Percentiles rank a stretch among this genome's conserved stretches.
These are phyloP conservation scores for Abscondita cerata DNA, from an alignment of 2,888 invertebrate genomes.

Conservation along the genomic window DNA sequence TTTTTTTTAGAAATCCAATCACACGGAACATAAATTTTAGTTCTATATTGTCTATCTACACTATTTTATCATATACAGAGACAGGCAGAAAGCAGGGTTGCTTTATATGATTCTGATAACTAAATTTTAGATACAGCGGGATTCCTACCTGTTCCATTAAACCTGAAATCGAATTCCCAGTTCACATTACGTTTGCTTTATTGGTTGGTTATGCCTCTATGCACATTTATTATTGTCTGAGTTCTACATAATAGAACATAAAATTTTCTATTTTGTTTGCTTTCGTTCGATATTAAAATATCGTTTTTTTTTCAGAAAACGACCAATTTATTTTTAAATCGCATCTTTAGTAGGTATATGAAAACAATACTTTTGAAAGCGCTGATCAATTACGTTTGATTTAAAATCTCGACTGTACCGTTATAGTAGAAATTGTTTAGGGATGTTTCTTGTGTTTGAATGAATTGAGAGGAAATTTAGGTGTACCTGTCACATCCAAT, in stretches of 20 bases:
- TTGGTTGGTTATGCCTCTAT: constrained; percentile 24
- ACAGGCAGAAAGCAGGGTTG: constrained; percentile 16
- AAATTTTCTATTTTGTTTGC: neutral
- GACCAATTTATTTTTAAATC: neutral
- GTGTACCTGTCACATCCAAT: constrained; percentile 47
- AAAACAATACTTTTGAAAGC: neutral
- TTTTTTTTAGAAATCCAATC: constrained; percentile 8
- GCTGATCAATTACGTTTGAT: neutral
- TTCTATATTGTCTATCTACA: constrained; percentile 11
- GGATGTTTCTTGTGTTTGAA: constrained; percentile 4
- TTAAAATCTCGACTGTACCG: neutral
- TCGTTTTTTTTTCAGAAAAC: too few species aligned
- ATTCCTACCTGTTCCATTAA: constrained; percentile 33
- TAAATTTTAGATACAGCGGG: constrained; percentile 27
- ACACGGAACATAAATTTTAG: constrained; percentile 14
- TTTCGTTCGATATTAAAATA: neutral
- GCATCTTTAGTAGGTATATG: neutral
- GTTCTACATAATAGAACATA: constrained; percentile 16
- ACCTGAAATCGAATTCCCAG: constrained; percentile 29
- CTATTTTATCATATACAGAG: constrained; percentile 15
- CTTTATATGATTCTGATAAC: constrained; percentile 27
- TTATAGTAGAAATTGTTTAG: neutral
- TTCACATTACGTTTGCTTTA: constrained; percentile 28
- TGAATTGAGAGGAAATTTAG: constrained; percentile 29
- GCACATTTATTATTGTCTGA: constrained; percentile 20